Evolutionary conservation across 2,888 invertebrate genomes (phyloP).

Genomic region (Fabriciana adippe): DNA sequence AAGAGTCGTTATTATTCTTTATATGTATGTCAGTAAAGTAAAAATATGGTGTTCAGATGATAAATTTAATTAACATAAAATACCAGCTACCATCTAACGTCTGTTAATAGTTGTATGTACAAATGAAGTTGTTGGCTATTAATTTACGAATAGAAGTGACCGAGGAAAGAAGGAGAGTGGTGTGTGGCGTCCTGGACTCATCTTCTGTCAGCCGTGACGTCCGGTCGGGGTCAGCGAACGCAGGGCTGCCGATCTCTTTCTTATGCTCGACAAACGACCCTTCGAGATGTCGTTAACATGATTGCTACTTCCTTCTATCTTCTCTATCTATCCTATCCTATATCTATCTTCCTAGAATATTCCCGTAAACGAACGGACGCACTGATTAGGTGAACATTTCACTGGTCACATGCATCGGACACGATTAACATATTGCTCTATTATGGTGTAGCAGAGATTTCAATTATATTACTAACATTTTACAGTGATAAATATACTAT

Average conservation of each 20-base stretch:
- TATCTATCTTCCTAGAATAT: slow-evolving; percentile 18
- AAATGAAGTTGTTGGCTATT: background rate
- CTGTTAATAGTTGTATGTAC: background rate
- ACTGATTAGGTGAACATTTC: background rate
- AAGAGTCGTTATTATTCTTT: too few relatives aligned
- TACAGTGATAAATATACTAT: slow-evolving; percentile 15
- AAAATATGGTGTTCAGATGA: too few relatives aligned
- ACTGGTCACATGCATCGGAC: slow-evolving; percentile 21
- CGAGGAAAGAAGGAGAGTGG: slow-evolving; percentile 5
- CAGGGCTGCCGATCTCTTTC: slow-evolving; percentile 70
- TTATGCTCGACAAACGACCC: slow-evolving; percentile 70
- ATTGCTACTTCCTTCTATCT: slow-evolving; percentile 47
- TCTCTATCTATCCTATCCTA: too few relatives aligned
- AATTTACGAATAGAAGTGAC: background rate
- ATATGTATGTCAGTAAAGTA: too few relatives aligned
- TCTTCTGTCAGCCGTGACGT: slow-evolving; percentile 75
- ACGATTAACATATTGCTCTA: background rate
- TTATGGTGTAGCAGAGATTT: background rate
- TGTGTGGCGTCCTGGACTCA: slow-evolving; percentile 52
- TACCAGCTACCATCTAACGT: background rate
- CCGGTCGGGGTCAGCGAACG: slow-evolving; percentile 77
- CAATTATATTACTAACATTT: background rate
- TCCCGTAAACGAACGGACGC: slow-evolving; percentile 6
- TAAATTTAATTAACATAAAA: too few relatives aligned
- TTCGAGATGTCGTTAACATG: slow-evolving; percentile 69